Percentiles rank a stretch among this genome's conserved stretches.
Evolutionary conservation across 2,888 invertebrate genomes (phyloP).

Genomic region (Pseudococcus longispinus): DNA sequence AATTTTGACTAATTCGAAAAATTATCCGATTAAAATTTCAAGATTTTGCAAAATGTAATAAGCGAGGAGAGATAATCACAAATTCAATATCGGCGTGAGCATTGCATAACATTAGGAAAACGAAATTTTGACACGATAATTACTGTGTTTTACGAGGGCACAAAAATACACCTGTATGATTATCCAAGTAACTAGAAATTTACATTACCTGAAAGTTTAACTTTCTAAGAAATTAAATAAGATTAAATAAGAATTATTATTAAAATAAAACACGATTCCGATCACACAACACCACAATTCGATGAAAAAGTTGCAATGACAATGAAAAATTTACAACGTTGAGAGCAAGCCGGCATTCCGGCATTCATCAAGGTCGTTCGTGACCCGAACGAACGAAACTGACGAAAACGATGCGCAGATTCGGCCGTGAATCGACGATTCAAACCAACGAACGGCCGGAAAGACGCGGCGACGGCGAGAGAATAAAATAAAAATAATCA

Average conservation of each 20-base stretch:
- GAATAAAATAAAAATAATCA: too few species aligned
- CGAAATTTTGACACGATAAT: not conserved
- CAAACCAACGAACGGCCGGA: not conserved
- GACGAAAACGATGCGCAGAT: too few species aligned
- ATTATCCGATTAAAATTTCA: not conserved
- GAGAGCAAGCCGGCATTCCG: slow-evolving; percentile 12
- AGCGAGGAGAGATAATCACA: not conserved
- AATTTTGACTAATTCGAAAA: not conserved
- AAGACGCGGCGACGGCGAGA: too few species aligned
- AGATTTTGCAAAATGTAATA: not conserved
- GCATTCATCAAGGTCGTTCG: not conserved
- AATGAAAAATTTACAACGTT: slow-evolving; percentile 29
- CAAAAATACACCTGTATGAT: not conserved
- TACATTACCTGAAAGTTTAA: slow-evolving; percentile 18
- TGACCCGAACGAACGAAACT: not conserved
- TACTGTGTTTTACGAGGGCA: not conserved
- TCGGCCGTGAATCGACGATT: too few species aligned
- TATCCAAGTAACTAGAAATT: not conserved
- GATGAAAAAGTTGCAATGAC: slow-evolving; percentile 12
- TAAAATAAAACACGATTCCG: slow-evolving; percentile 11
- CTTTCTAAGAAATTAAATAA: not conserved
- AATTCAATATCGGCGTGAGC: not conserved
- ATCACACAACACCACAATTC: slow-evolving; percentile 35
- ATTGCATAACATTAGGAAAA: slow-evolving; percentile 31
- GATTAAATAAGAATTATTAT: not conserved